Evolutionary conservation across 2,888 invertebrate species (phyloP).

Genomic region (Poecilus cupreus): DNA sequence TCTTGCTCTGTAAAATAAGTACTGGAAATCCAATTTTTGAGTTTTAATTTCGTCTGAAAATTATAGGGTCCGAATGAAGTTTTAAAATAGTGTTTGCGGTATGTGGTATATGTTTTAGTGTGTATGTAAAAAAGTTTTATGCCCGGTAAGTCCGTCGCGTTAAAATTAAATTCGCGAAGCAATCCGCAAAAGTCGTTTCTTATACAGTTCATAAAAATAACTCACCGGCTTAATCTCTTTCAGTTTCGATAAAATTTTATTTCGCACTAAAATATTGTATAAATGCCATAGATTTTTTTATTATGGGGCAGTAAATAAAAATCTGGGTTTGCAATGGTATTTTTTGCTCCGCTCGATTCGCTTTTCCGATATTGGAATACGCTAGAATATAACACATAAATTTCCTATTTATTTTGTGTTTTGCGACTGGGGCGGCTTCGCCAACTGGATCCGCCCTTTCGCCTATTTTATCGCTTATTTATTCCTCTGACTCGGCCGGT

Average conservation of each 20-base stretch:
- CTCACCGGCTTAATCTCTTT: slow-evolving; percentile 45
- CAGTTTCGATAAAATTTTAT: slow-evolving; percentile 55
- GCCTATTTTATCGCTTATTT: slow-evolving; percentile 58
- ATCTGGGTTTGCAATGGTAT: slow-evolving; percentile 51
- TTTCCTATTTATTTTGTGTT: slow-evolving; percentile 57
- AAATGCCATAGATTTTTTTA: slow-evolving; percentile 55
- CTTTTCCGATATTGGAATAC: slow-evolving; percentile 52
- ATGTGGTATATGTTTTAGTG: not conserved
- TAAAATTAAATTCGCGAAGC: slow-evolving; percentile 24
- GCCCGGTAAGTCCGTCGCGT: slow-evolving; percentile 7
- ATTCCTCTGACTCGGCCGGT: slow-evolving; percentile 42
- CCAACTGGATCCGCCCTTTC: slow-evolving; percentile 54
- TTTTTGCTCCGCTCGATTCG: slow-evolving; percentile 37
- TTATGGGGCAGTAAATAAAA: slow-evolving; percentile 56
- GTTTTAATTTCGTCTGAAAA: no score
- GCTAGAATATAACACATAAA: slow-evolving; percentile 56
- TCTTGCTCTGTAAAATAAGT: no score
- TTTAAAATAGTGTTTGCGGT: not conserved
- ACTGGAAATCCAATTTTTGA: no score
- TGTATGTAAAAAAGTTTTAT: slow-evolving; percentile 1
- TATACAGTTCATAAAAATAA: slow-evolving; percentile 50
- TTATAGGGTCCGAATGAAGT: no score
- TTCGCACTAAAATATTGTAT: slow-evolving; percentile 57
- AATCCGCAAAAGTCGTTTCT: slow-evolving; percentile 31
- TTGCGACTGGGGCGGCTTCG: slow-evolving; percentile 50